A percentile compares a stretch with the other conserved stretches of the same genome.
phyloP scores from a whole-genome alignment of 2,113 vertebrate genomes.

The Albula goreensis region DNA sequence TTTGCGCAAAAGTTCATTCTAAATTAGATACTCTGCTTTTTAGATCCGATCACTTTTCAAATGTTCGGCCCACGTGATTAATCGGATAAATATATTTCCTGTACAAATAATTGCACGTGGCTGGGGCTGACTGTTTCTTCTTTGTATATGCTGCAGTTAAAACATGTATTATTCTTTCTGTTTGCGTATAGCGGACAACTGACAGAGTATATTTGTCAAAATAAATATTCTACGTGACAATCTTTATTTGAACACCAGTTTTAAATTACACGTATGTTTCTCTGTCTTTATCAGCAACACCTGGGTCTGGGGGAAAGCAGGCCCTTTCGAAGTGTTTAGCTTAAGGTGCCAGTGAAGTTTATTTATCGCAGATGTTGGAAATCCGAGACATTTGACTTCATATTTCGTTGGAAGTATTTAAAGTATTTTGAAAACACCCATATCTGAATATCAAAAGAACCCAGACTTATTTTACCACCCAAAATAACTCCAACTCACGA shows the following conservation, averaged over 20 bases:
- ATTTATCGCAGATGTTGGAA: slow-evolving; percentile 57
- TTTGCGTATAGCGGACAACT: slow-evolving; percentile 12
- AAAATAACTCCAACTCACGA: background rate
- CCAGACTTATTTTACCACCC: background rate
- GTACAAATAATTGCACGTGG: slow-evolving; percentile 1
- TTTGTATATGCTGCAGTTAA: background rate
- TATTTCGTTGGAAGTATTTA: slow-evolving; percentile 43
- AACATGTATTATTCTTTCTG: background rate
- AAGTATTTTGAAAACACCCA: slow-evolving; percentile 34
- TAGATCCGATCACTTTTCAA: background rate
- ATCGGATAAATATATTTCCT: background rate
- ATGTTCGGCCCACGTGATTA: background rate
- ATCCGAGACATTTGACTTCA: slow-evolving; percentile 52
- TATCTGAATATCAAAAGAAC: slow-evolving; percentile 8
- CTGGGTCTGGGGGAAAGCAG: slow-evolving; percentile 43
- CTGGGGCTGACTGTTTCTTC: background rate
- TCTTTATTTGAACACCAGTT: slow-evolving; percentile 50
- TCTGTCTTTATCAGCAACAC: slow-evolving; percentile 57
- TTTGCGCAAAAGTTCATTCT: background rate
- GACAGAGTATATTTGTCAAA: slow-evolving; percentile 37
- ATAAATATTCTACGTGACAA: slow-evolving; percentile 41
- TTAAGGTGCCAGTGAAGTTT: slow-evolving; percentile 52
- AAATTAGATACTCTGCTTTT: background rate
- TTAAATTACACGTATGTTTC: slow-evolving; percentile 47
- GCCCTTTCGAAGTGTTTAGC: slow-evolving; percentile 43